Base-by-base conservation (phyloP, 2,888 invertebrate species). In the Agrochola circellaris region DNA sequence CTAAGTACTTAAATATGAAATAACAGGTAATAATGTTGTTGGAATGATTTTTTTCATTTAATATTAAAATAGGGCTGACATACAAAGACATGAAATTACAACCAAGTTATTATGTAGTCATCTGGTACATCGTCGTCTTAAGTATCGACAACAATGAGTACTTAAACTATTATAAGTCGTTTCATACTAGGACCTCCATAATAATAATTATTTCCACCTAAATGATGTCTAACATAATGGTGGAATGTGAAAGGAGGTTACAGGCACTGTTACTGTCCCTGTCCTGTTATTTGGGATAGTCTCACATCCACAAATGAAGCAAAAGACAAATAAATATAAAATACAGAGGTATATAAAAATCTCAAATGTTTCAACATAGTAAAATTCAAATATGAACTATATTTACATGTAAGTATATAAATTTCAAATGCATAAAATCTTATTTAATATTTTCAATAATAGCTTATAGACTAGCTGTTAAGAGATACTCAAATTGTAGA, bases 21-120 rank as follows among this genome's bases (percentile, higher is more conserved):
- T 81, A 83, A 74, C 69, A 78, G 3, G 17, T 61, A 73, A 79
- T 81, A 75, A 82, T 84, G 80, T 85, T 84, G 76, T 83, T 91
- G 91, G 91, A 91, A 91, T 91, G 90, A 89, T 88, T 87, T 82
- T 77, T 72, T 81, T 79, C 60, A 79, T 76, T 69, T 79, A 75
- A 74, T 54, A 75, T 70, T 71, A 76, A 48, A 64, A 54, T 60
- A 70, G 56, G 30, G 42, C 30, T 61, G 66, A 60, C 61, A 71
- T 68, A 69, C 42, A 45, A 60, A 67, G 2, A 26, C 56, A 73
- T 80, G 23, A 60, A 73, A 56, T 69, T 73, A 72, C 30, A 80
- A 68, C 38, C 51, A 81, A 48, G 38, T 62, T 42, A 17, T 11
- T 61, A 34, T 64, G 26, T 34, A 56, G 48, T 64, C 20, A 48